phyloP scores from a whole-genome alignment of 2,113 vertebrate genomes.

The Nibea albiflora region DNA sequence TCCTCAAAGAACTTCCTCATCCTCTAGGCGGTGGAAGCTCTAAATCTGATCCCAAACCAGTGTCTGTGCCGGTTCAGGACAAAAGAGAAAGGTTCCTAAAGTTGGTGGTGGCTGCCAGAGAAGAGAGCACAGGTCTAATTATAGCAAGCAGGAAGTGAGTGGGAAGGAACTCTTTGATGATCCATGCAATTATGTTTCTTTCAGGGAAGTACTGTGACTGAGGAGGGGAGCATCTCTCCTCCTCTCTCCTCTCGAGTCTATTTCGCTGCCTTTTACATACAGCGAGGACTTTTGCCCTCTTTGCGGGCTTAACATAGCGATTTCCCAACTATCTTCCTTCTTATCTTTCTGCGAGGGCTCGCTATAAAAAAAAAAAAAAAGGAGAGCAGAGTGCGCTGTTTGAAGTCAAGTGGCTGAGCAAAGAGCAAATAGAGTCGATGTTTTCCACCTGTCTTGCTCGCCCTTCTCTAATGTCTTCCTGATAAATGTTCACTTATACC shows the following conservation, averaged over 20 bases:
- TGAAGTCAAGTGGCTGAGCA: conserved; percentile 60
- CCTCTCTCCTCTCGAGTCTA: conserved; percentile 21
- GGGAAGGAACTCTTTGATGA: conserved; percentile 68
- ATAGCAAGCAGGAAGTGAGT: conserved; percentile 76
- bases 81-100: conserved; percentile 48
- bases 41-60: conserved; percentile 59
- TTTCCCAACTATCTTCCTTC: conserved; percentile 40
- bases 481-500: conserved; percentile 41
- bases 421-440: conserved; percentile 59
- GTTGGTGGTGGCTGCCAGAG: conserved; percentile 49
- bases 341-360: conserved; percentile 54
- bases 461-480: conserved; percentile 53
- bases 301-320: conserved; percentile 29
- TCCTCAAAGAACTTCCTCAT: conserved; percentile 43
- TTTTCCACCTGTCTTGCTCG: conserved; percentile 60
- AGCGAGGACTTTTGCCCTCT: conserved; percentile 33
- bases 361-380: conserved; percentile 41
- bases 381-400: conserved; percentile 44
- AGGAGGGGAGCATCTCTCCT: conserved; percentile 40
- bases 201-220: conserved; percentile 48
- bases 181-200: conserved; percentile 70
- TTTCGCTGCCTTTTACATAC: conserved; percentile 27
- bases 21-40: conserved; percentile 35
- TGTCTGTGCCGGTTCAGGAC: conserved; percentile 36
- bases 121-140: conserved; percentile 67